phyloP scores from a whole-genome alignment of 2,888 invertebrate species.

The Synanthedon vespiformis region DNA sequence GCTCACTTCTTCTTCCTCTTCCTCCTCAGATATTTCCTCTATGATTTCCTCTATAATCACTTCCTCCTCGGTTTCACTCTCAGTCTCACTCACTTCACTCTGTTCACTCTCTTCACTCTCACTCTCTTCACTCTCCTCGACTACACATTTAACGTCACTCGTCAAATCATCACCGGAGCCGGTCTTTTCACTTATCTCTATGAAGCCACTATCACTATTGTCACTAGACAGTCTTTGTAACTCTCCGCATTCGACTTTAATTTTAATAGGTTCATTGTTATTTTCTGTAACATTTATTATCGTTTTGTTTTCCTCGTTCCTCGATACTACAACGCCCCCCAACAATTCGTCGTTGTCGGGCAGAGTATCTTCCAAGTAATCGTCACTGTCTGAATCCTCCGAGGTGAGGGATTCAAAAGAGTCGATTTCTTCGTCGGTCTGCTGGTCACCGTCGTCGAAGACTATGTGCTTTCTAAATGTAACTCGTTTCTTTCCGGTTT shows the following conservation, averaged over 20 bases:
- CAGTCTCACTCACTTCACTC: conserved; percentile 12
- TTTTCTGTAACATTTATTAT: conserved; percentile 33
- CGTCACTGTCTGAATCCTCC: conserved; percentile 26
- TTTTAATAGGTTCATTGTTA: conserved; percentile 27
- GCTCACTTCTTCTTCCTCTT: conserved; percentile 16
- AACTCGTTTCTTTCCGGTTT: conserved; percentile 53
- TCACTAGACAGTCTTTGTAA: conserved; percentile 52
- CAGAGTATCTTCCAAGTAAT: conserved; percentile 41
- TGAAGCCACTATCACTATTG: conserved; percentile 63
- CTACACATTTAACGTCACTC: conserved; percentile 27
- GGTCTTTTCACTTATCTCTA: conserved; percentile 47
- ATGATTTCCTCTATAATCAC: conserved; percentile 33
- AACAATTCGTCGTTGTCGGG: conserved; percentile 42
- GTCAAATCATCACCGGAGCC: conserved; percentile 34
- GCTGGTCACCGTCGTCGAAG: conserved; percentile 63
- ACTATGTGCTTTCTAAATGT: conserved; percentile 63
- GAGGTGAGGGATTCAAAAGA: conserved; percentile 58
- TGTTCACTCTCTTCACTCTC: conserved; percentile 24
- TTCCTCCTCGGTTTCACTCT: conserved; percentile 33
- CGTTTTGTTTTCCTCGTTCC: conserved; percentile 37
- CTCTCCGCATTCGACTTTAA: conserved; percentile 33
- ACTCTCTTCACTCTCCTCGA: conserved; percentile 15
- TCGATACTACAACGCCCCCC: conserved; percentile 26
- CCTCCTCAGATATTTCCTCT: conserved; percentile 18
- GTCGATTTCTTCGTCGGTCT: conserved; percentile 53